Evolutionary conservation across 2,113 vertebrate genomes (phyloP), one percentile per base, ranked within the genome.

Genomic region (Halichoerus grypus): DNA sequence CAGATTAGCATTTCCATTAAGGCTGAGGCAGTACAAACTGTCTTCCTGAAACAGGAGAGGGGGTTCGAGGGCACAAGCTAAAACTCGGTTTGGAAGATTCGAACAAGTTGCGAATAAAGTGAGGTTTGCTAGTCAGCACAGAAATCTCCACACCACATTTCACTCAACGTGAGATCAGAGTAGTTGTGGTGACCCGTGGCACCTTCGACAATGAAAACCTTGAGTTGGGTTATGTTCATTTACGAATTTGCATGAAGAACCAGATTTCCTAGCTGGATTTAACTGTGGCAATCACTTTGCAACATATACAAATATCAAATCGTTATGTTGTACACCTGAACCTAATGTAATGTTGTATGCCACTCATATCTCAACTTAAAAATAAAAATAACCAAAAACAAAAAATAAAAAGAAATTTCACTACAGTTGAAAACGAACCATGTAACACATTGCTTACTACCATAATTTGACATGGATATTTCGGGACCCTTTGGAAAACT

Each of bases 1-100:
- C 3, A 91, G 24, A 46, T 98, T 26, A 97, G 87, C 28, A 21
- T 74, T 92, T 77, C 28, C 36, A 88, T 55, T 16, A 69, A 53
- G 31, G 16, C 0, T 72, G 36, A 94, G 10, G 28, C 61, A 86
- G 31, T 14, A 55, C 91, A 95, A 65, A 53, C 67, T 4, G 77
- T 26, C 65, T 92, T 83, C 39, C 39, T 21, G n/a, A 12, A 36
- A 36, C 42, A 95, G 46, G 39, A 81, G 74, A 92, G 42, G 18
- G 16, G 10, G 7, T 49, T 65, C 82, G 74, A 83, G 51, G 33
- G 12, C 10, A 69, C 0, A 46, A 36, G 7, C 7, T 51, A 36
- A 71, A 86, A 67, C 39, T 36, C 0, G 49, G 10, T 85, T 11
- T 26, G 36, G 76, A 84, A 79, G 46, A 71, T 19, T 72, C 28